Conservation (phyloP, 2,797 vertebrate species). For the Picus viridis region DNA sequence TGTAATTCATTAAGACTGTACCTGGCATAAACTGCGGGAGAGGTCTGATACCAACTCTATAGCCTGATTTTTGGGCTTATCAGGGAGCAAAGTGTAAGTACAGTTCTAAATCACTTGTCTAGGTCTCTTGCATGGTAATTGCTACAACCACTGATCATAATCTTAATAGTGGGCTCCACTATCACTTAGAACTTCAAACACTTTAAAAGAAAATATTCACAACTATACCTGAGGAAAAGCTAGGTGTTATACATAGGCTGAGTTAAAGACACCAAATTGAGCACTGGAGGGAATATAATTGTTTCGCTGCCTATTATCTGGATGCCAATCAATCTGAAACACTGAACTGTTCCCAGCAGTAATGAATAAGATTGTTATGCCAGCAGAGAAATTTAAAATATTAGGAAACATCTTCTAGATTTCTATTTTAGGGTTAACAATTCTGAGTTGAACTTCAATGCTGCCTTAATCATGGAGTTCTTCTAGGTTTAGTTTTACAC, state of each 20-base stretch:
- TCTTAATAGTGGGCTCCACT: background rate
- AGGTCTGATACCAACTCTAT: background rate
- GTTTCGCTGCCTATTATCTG: background rate
- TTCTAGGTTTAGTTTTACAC: background rate
- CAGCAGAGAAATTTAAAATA: background rate
- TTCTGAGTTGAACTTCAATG: background rate
- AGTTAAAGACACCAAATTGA: background rate
- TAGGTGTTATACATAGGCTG: background rate
- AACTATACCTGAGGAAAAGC: background rate
- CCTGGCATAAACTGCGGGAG: background rate
- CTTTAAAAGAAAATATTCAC: background rate
- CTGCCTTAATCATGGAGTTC: background rate
- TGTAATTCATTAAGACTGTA: background rate
- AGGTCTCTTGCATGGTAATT: background rate
- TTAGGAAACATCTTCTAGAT: background rate
- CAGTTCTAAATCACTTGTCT: background rate
- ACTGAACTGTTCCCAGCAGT: background rate
- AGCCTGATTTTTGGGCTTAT: background rate
- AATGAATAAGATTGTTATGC: background rate
- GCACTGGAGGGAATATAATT: fast-evolving
- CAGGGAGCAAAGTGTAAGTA: background rate
- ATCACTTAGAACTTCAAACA: background rate
- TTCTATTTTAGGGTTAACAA: background rate
- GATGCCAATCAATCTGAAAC: background rate
- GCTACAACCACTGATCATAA: background rate